Percentiles rank a stretch among this genome's conserved stretches.
These are phyloP conservation scores for Pocillopora verrucosa DNA, from an alignment of 64 coral and sea anemone genomes.

Conservation along the genomic window DNA sequence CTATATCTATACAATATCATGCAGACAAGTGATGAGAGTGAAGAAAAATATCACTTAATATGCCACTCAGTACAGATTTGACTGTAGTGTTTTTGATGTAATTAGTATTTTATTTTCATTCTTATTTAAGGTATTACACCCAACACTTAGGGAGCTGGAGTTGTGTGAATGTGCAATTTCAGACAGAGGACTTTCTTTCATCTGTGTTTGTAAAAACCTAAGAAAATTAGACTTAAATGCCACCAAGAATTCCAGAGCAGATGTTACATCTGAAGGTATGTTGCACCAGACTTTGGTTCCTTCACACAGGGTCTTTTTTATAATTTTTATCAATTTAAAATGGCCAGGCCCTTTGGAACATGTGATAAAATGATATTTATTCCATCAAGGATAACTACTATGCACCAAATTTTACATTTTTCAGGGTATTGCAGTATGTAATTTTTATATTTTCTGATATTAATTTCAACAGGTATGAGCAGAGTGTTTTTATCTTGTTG, in stretches of 20 bases:
- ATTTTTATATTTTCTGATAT: too few species aligned
- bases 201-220: slow-evolving; percentile 57
- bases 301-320: background rate
- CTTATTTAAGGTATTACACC: slow-evolving; percentile 53
- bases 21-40: too few species aligned
- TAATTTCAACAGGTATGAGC: slow-evolving; percentile 50
- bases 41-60: too few species aligned
- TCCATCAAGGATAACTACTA: too few species aligned
- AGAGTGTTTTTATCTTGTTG: slow-evolving; percentile 51
- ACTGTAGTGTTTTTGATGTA: background rate
- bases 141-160: slow-evolving; percentile 64
- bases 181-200: slow-evolving; percentile 54
- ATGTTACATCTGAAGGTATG: slow-evolving; percentile 78
- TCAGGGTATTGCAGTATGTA: too few species aligned
- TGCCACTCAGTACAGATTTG: too few species aligned
- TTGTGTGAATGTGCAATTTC: slow-evolving; percentile 65
- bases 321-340: background rate
- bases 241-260: slow-evolving; percentile 72
- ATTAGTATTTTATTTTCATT: background rate
- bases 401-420: too few species aligned
- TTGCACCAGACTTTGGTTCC: background rate
- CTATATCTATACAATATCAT: too few species aligned
- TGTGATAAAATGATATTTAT: too few species aligned
- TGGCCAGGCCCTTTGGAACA: too few species aligned
- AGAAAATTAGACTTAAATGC: slow-evolving; percentile 92